Evolutionary conservation across 2,797 vertebrate species (phyloP), one percentile per base, ranked within the genome.

Genomic region (Semaprochilodus insignis): DNA sequence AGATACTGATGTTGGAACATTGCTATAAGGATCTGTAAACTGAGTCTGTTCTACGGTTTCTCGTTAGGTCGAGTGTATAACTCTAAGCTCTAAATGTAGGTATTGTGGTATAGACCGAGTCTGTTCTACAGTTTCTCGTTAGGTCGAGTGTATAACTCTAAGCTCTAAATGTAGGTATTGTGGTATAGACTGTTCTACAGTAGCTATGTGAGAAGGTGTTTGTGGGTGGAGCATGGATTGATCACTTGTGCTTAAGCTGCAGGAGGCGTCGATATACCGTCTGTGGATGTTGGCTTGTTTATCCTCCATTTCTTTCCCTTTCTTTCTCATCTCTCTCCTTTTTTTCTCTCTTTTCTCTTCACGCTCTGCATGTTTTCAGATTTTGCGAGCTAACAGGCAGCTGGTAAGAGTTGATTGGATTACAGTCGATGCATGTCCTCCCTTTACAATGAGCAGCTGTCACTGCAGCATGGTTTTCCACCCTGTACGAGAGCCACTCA

Each of bases 311-410:
- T 87, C 75, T 87, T 83, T 88, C 87, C 85, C 90, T 86, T 90
- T 83, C 74, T 67, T 88, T 90, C 85, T 84, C 74, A 63, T 87
- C 78, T 86, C 87, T 88, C 87, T 93, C 86, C 91, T 85, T 89
- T 2, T 89, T 89, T 89, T 89, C 89, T 91, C 92, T 88, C 91
- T 85, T 88, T 86, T 83, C 86, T 88, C 87, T 88, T 93, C 95
- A 94, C 52, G 93, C 95, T 93, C 88, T 97, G 96, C 95, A 95
- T 97, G 96, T 93, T 94, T 87, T 95, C 97, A 97, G 96, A 95
- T 97, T 92, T 96, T 97, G 94, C 96, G 96, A 95, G 92, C 96
- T 96, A 97, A 96, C 95, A 96, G 96, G 91, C 96, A 97, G 94
- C 96, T 97, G 96, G 95, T 98, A 97, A 97, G 95, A 93, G 92